A percentile compares a stretch with the other conserved stretches of the same genome.
These are phyloP conservation scores for Spisula solida DNA, from an alignment of 2,888 invertebrate species.

Conservation along the genomic window DNA sequence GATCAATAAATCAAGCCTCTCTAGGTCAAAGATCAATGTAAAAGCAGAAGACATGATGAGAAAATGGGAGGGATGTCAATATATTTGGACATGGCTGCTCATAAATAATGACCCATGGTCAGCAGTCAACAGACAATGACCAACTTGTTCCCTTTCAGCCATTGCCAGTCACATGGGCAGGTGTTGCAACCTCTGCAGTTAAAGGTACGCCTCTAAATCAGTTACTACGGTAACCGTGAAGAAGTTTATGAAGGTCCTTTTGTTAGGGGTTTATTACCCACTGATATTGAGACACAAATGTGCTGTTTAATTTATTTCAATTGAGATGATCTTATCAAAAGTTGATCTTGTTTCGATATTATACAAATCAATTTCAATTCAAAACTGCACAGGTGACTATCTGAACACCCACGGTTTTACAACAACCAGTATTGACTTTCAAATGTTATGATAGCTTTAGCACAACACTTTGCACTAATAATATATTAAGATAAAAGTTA, in stretches of 20 bases:
- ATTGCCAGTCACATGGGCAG: slow-evolving; percentile 29
- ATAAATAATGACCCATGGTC: slow-evolving; percentile 27
- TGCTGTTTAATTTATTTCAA: slow-evolving; percentile 50
- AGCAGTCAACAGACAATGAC: slow-evolving; percentile 23
- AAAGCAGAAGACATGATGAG: slow-evolving; percentile 29
- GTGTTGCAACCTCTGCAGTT: slow-evolving; percentile 27
- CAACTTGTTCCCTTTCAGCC: slow-evolving; percentile 6
- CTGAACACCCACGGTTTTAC: neutral
- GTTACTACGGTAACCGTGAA: slow-evolving; percentile 45
- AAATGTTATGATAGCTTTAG: neutral
- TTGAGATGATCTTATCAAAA: slow-evolving; percentile 13
- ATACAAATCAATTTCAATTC: slow-evolving; percentile 30
- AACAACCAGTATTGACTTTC: neutral
- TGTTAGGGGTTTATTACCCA: slow-evolving; percentile 37
- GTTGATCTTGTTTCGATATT: slow-evolving; percentile 38
- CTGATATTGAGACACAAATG: slow-evolving; percentile 23
- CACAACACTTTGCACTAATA: neutral
- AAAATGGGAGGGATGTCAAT: slow-evolving; percentile 46
- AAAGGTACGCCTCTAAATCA: slow-evolving; percentile 21
- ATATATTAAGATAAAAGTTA: neutral
- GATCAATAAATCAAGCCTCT: slow-evolving; percentile 32
- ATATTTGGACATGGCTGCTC: slow-evolving; percentile 30
- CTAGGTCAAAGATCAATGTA: slow-evolving; percentile 24
- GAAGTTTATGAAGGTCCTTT: slow-evolving; percentile 36
- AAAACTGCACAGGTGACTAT: slow-evolving; percentile 43